These are phyloP conservation scores for Takifugu flavidus DNA, from an alignment of 2,113 vertebrate species.

Conservation along the genomic window DNA sequence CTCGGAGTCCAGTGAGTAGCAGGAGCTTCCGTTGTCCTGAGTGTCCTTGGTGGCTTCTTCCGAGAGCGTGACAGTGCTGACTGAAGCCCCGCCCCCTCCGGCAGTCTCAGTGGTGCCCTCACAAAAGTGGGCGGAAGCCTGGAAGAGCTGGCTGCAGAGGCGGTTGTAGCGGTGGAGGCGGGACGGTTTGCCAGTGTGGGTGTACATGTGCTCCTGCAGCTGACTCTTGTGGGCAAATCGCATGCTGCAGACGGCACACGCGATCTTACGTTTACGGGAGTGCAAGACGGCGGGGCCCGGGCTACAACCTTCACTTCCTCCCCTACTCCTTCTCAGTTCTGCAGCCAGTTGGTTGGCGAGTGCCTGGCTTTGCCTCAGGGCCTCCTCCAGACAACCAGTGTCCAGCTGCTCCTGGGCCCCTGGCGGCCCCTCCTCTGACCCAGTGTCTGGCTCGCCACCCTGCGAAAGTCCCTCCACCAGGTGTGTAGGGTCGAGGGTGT, in stretches of 20 bases:
- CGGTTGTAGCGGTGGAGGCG: slow-evolving; percentile 82
- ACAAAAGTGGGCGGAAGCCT: slow-evolving; percentile 78
- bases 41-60: slow-evolving; percentile 75
- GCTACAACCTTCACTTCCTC: slow-evolving; percentile 29
- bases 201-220: slow-evolving; percentile 93
- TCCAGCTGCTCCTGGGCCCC: slow-evolving; percentile 66
- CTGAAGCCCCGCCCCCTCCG: slow-evolving; percentile 23
- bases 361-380: slow-evolving; percentile 81
- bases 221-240: slow-evolving; percentile 87
- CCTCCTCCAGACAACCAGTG: slow-evolving; percentile 74
- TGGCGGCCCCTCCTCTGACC: slow-evolving; percentile 57
- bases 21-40: slow-evolving; percentile 85
- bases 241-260: slow-evolving; percentile 87
- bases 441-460: slow-evolving; percentile 53
- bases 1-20: slow-evolving; percentile 84
- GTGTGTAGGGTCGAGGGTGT: slow-evolving; percentile 78
- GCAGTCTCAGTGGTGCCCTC: slow-evolving; percentile 56
- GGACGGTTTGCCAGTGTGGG: slow-evolving; percentile 84
- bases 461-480: slow-evolving; percentile 76
- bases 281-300: slow-evolving; percentile 56
- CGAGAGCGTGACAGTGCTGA: slow-evolving; percentile 10
- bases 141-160: slow-evolving; percentile 76
- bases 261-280: slow-evolving; percentile 88
- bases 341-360: slow-evolving; percentile 80
- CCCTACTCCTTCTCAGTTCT: slow-evolving; percentile 83